Conservation (phyloP, 2,888 invertebrate species). For the Lypha dubia region DNA sequence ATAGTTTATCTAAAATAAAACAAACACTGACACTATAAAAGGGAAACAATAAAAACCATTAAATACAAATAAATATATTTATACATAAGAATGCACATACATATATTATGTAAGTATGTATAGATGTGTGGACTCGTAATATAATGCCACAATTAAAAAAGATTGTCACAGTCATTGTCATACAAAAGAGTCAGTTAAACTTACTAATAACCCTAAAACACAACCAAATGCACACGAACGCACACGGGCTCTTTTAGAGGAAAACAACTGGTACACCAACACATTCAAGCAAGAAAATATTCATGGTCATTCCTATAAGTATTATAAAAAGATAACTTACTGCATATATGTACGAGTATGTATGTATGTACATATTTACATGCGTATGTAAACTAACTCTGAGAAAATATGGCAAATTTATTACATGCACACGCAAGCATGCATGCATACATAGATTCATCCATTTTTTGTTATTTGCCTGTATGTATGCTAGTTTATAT, state of each 20-base stretch:
- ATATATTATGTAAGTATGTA: too few relatives aligned
- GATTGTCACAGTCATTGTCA: constrained; percentile 30
- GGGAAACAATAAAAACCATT: constrained; percentile 26
- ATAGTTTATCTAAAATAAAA: constrained; percentile 31
- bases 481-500: background rate
- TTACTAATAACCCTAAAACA: constrained; percentile 11
- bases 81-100: too few relatives aligned
- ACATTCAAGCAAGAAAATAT: constrained; percentile 38
- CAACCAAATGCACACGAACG: background rate
- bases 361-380: too few relatives aligned
- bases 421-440: background rate
- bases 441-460: background rate
- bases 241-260: background rate
- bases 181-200: constrained; percentile 37
- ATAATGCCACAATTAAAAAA: constrained; percentile 46
- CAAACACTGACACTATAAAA: background rate
- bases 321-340: constrained; percentile 44
- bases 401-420: background rate
- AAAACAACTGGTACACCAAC: background rate
- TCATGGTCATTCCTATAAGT: constrained; percentile 55
- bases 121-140: constrained; percentile 6
- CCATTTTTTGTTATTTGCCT: too few relatives aligned
- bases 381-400: background rate
- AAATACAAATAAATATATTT: constrained; percentile 19
- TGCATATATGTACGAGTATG: background rate